These are phyloP conservation scores for Drosophila truncata DNA, from an alignment of 1,140 invertebrate species.

Conservation along the genomic window DNA sequence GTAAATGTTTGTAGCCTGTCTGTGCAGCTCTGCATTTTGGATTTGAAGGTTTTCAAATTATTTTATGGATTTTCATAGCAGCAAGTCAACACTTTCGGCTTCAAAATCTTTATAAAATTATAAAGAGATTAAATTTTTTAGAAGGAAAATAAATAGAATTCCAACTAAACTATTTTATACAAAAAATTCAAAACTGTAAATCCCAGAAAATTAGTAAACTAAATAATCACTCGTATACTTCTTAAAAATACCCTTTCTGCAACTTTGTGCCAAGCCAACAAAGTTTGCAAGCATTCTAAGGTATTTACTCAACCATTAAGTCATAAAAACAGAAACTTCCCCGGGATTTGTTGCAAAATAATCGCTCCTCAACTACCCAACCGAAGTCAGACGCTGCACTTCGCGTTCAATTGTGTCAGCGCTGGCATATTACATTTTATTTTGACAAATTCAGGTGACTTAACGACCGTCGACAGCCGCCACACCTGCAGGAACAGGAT, in stretches of 20 bases:
- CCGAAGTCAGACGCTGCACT: constrained; percentile 3
- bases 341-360: neutral
- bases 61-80: neutral
- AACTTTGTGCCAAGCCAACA: neutral
- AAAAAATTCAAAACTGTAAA: neutral
- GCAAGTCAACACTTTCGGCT: neutral
- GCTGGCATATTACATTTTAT: constrained; percentile 58
- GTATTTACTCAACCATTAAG: constrained; percentile 20
- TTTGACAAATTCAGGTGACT: constrained; percentile 70
- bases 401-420: constrained; percentile 47
- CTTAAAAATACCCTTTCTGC: neutral
- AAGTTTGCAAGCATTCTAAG: constrained; percentile 5
- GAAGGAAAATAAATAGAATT: neutral
- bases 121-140: neutral
- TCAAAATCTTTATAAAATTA: neutral
- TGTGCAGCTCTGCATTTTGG: neutral
- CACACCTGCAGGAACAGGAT: constrained; percentile 56
- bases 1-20: constrained; percentile 1
- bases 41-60: neutral
- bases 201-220: neutral
- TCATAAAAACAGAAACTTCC: constrained; percentile 17
- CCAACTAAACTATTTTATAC: no score
- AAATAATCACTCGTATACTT: neutral
- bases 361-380: constrained; percentile 1
- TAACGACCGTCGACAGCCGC: constrained; percentile 65